phyloP scores from a whole-genome alignment of 2,888 invertebrate genomes.

The Ceraclea dissimilis region DNA sequence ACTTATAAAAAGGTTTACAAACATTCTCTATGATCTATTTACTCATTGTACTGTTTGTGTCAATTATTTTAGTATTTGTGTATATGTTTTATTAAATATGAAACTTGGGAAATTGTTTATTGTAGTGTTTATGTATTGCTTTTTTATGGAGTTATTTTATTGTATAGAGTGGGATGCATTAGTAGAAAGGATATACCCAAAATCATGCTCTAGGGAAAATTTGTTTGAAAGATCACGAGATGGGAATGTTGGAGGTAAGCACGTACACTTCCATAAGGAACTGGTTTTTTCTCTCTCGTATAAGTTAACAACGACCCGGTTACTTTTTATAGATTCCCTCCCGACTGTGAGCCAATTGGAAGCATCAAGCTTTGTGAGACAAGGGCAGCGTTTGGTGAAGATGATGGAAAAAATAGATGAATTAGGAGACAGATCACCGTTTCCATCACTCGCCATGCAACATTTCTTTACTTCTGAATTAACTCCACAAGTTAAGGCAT shows the following conservation, averaged over 20 bases:
- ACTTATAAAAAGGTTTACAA: too few relatives aligned
- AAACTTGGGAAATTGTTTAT: too few relatives aligned
- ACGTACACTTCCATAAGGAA: too few relatives aligned
- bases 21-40: too few relatives aligned
- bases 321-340: slow-evolving; percentile 2
- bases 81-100: too few relatives aligned
- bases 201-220: slow-evolving; percentile 6
- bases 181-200: slow-evolving; percentile 14
- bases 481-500: slow-evolving; percentile 35
- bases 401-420: slow-evolving; percentile 4
- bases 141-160: neutral
- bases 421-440: slow-evolving; percentile 4
- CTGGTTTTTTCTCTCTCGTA: too few relatives aligned
- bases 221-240: slow-evolving; percentile 5
- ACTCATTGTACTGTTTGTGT: too few relatives aligned
- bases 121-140: too few relatives aligned
- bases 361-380: slow-evolving; percentile 13
- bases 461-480: slow-evolving; percentile 39
- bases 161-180: slow-evolving; percentile 34
- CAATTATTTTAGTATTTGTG: too few relatives aligned
- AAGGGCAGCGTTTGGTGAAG: slow-evolving; percentile 17
- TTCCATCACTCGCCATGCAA: slow-evolving; percentile 35
- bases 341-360: slow-evolving; percentile 17
- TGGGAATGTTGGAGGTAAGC: slow-evolving; percentile 4
- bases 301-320: neutral